A percentile compares a stretch with the other conserved stretches of the same genome.
These are phyloP conservation scores for Orchesella flavescens DNA, from an alignment of 2,888 invertebrate species.

Conservation along the genomic window DNA sequence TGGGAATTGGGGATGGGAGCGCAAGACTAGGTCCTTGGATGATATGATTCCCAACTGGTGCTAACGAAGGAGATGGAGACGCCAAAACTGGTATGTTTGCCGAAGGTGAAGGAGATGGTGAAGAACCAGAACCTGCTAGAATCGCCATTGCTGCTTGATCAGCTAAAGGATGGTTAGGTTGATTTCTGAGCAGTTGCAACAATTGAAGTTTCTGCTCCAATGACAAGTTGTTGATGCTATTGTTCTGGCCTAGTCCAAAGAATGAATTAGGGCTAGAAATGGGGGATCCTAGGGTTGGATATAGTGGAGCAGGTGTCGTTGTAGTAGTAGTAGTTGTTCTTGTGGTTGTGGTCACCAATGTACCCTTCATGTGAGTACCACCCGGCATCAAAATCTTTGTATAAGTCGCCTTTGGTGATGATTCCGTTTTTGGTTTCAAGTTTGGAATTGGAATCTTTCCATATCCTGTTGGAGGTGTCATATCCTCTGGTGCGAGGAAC, in stretches of 20 bases:
- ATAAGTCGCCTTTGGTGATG: slow-evolving; percentile 67
- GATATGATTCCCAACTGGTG: background rate
- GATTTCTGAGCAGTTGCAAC: slow-evolving; percentile 63
- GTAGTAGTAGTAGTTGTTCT: slow-evolving; percentile 37
- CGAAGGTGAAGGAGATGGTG: slow-evolving; percentile 4
- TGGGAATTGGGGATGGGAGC: background rate
- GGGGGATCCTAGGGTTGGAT: background rate
- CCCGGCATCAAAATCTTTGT: slow-evolving; percentile 69
- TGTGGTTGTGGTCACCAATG: slow-evolving; percentile 36
- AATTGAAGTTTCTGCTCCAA: slow-evolving; percentile 69
- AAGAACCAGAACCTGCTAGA: slow-evolving; percentile 13
- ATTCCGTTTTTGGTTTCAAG: slow-evolving; percentile 64
- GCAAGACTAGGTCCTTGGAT: slow-evolving; percentile 34
- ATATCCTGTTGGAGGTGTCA: slow-evolving; percentile 68
- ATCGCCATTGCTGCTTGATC: slow-evolving; percentile 53
- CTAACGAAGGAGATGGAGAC: slow-evolving; percentile 4
- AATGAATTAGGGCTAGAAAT: slow-evolving; percentile 3
- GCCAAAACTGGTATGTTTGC: background rate
- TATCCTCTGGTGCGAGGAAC: slow-evolving; percentile 71
- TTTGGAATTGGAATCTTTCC: slow-evolving; percentile 72
- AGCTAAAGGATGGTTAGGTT: slow-evolving; percentile 50
- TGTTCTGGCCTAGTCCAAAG: slow-evolving; percentile 42
- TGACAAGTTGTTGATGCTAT: slow-evolving; percentile 46
- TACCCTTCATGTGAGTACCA: slow-evolving; percentile 61
- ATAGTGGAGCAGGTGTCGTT: background rate